A percentile compares a stretch with the other conserved stretches of the same genome.
phyloP scores from a whole-genome alignment of 2,888 invertebrate genomes.

The Rapana venosa region DNA sequence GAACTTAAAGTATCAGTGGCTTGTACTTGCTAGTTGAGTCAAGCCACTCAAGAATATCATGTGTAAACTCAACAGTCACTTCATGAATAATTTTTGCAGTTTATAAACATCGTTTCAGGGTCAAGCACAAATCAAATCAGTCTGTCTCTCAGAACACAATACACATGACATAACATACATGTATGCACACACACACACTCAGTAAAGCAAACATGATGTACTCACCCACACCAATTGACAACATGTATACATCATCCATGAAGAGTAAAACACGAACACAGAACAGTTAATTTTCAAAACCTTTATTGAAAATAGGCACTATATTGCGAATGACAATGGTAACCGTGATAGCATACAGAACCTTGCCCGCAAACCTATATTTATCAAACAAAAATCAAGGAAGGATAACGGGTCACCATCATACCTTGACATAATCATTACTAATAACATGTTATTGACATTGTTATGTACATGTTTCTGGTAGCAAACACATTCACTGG shows the following conservation, averaged over 20 bases:
- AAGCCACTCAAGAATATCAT: no score
- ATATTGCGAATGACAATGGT: not conserved
- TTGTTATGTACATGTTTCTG: no score
- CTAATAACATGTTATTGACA: no score
- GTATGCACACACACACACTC: not conserved
- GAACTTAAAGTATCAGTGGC: no score
- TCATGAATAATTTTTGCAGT: no score
- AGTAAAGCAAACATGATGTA: not conserved
- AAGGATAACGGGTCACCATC: not conserved
- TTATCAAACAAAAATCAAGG: not conserved
- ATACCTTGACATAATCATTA: not conserved
- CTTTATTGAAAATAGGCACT: constrained; percentile 14
- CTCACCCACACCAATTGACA: not conserved
- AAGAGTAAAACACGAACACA: not conserved
- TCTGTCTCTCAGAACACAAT: no score
- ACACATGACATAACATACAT: not conserved
- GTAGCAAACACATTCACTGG: no score
- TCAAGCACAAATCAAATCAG: no score
- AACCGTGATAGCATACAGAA: not conserved
- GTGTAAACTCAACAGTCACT: no score
- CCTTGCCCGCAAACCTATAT: constrained; percentile 11
- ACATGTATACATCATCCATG: not conserved
- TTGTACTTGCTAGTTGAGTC: no score
- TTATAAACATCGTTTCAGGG: no score
- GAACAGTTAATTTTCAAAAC: not conserved